A percentile compares a stretch with the other conserved stretches of the same genome.
phyloP scores from a whole-genome alignment of 2,797 vertebrate genomes.

The Gymnothorax reevesii region DNA sequence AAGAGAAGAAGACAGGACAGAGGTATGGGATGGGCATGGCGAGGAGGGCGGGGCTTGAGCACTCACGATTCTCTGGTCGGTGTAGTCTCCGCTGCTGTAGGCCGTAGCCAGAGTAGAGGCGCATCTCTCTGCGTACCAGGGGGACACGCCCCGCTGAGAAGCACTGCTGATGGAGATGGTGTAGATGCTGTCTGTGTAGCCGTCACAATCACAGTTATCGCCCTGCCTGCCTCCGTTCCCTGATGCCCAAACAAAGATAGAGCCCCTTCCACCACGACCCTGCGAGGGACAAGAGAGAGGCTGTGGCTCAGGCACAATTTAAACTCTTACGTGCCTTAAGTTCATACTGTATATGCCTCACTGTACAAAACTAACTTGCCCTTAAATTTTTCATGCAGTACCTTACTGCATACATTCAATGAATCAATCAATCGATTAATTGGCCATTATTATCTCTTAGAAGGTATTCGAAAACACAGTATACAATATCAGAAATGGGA shows the following conservation, averaged over 20 bases:
- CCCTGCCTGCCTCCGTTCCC: slow-evolving; percentile 87
- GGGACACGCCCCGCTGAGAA: slow-evolving; percentile 74
- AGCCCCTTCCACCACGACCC: slow-evolving; percentile 87
- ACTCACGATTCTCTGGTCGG: slow-evolving; percentile 84
- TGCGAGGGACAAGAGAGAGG: slow-evolving; percentile 46
- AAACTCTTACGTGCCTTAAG: neutral
- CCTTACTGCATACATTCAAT: neutral
- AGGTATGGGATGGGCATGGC: slow-evolving; percentile 11
- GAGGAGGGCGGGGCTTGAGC: neutral
- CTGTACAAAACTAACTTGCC: neutral
- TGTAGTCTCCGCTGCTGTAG: slow-evolving; percentile 80
- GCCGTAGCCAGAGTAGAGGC: slow-evolving; percentile 87
- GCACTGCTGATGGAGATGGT: slow-evolving; percentile 92
- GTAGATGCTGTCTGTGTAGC: slow-evolving; percentile 93
- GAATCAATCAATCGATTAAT: neutral
- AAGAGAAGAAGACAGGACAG: slow-evolving; percentile 24
- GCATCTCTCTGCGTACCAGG: slow-evolving; percentile 88
- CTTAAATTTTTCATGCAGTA: neutral
- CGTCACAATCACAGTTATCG: slow-evolving; percentile 95
- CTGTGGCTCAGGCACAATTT: neutral
- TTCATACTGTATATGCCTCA: neutral
- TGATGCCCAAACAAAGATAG: slow-evolving; percentile 93
- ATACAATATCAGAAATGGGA: neutral
- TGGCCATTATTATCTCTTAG: neutral
- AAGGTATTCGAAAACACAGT: neutral